phyloP scores from a whole-genome alignment of 30 jellyfish, hydroid and myxozoan species.

The Aurelia sp. region DNA sequence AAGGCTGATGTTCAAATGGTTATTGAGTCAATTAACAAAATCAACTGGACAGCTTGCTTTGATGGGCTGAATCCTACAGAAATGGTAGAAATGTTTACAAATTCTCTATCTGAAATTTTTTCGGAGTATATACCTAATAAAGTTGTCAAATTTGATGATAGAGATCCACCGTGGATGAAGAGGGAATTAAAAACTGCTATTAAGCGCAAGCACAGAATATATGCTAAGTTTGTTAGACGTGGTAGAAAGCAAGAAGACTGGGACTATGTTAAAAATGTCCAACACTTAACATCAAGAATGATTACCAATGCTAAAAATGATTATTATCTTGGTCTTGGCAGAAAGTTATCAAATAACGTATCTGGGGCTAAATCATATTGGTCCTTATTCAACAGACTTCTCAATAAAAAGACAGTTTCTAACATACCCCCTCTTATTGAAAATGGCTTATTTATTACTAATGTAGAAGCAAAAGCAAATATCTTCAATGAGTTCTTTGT shows the following conservation, averaged over 20 bases:
- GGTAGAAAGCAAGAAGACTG: background rate
- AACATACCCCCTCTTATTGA: constrained; percentile 33
- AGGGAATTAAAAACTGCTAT: constrained; percentile 57
- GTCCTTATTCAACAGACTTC: constrained; percentile 61
- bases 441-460: too few relatives aligned
- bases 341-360: constrained; percentile 43
- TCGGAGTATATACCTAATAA: constrained; percentile 38
- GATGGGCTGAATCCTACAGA: constrained; percentile 43
- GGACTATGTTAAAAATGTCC: constrained; percentile 26
- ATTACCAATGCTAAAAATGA: background rate
- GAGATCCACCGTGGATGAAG: constrained; percentile 68
- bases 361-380: constrained; percentile 56
- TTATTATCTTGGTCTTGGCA: constrained; percentile 42
- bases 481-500: too few relatives aligned
- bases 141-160: constrained; percentile 59
- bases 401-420: constrained; percentile 42
- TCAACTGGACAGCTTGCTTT: constrained; percentile 33
- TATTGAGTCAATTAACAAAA: constrained; percentile 22
- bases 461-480: too few relatives aligned
- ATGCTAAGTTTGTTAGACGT: too few relatives aligned
- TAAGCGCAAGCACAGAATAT: constrained; percentile 21
- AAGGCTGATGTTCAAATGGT: constrained; percentile 35
- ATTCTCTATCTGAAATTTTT: constrained; percentile 31
- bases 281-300: constrained; percentile 6
- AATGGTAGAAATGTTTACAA: constrained; percentile 46